phyloP scores from a whole-genome alignment of 2,113 vertebrate genomes.

The Aleadryas rufinucha region DNA sequence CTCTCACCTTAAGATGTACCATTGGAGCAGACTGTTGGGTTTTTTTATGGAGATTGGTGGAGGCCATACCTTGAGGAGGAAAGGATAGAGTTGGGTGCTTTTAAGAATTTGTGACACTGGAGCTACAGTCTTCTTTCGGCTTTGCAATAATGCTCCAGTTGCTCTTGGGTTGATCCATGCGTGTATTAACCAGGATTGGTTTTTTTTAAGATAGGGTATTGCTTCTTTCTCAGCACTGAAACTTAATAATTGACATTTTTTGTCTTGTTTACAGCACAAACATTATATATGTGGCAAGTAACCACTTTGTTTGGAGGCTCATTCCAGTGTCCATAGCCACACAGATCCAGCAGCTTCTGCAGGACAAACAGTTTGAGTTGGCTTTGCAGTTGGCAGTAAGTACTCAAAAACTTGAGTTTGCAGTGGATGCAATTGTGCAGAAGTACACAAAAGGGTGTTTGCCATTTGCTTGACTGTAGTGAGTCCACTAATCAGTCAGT shows the following conservation, averaged over 20 bases:
- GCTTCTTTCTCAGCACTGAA: background rate
- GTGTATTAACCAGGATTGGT: background rate
- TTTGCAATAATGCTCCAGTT: background rate
- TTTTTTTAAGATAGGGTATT: background rate
- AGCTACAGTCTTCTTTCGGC: background rate
- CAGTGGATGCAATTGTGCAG: background rate
- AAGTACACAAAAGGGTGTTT: background rate
- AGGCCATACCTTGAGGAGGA: background rate
- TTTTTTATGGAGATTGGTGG: background rate
- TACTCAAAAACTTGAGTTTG: background rate
- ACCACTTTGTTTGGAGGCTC: slow-evolving; percentile 98
- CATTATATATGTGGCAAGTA: slow-evolving; percentile 96
- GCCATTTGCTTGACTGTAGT: background rate
- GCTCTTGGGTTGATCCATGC: background rate
- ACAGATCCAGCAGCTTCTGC: slow-evolving; percentile 94
- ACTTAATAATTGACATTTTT: background rate
- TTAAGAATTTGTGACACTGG: background rate
- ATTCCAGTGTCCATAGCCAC: slow-evolving; percentile 94
- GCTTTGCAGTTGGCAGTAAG: slow-evolving; percentile 96
- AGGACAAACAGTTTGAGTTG: slow-evolving; percentile 98
- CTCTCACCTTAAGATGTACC: background rate
- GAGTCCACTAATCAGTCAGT: background rate
- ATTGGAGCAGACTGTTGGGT: background rate
- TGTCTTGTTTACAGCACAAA: slow-evolving; percentile 79
- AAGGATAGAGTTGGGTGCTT: background rate